Base-by-base conservation (phyloP, 2,113 vertebrate species). In the Apteryx owenii region DNA sequence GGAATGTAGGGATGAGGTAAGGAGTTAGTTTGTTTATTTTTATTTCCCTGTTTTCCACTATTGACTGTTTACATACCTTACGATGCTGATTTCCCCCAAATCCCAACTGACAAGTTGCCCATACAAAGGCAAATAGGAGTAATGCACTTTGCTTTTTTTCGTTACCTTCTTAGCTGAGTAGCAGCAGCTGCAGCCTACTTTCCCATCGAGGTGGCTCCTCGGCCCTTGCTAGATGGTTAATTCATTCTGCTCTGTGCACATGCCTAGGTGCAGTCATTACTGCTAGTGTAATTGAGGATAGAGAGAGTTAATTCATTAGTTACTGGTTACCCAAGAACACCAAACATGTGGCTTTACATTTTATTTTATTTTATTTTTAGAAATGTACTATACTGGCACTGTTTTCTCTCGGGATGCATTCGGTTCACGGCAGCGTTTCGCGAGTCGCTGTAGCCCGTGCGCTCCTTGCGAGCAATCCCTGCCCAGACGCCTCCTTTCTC, bases 361-460 rank as follows among this genome's bases (percentile, higher is more conserved):
- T 48, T 48, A 48, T 48, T 48, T 51, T 20, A 9, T 60, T n/a
- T 42, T 22, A 40, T 36, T 36, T 31, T 0, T 3, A 13, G 36
- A 46, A 28, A 28, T 42, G 56, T 89, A 3, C 28, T 56, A 0
- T 25, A 10, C 3, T 4, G 44, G 26, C 25, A 28, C 12, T 33
- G 6, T 51, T 65, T 66, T 89, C 36, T 77, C 21, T 11, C 9
- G 21, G 53, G 60, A 25, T 18, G 62, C 50, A 19, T 65, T 70
- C 17, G 42, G 36, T 36, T 78, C 23, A 8, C 82, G 29, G 0
- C 4, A 73, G 10, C 2, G 7, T 44, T 92, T 90, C 64, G 54
- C 0, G 1, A 16, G 36, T 29, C 53, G 4, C 31, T 19, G 62
- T 58, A 1, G 28, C 13, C 4, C 0, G 5, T 25, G 61, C 3